phyloP scores from a whole-genome alignment of 2,888 invertebrate species.

The Nymphalis urticae region DNA sequence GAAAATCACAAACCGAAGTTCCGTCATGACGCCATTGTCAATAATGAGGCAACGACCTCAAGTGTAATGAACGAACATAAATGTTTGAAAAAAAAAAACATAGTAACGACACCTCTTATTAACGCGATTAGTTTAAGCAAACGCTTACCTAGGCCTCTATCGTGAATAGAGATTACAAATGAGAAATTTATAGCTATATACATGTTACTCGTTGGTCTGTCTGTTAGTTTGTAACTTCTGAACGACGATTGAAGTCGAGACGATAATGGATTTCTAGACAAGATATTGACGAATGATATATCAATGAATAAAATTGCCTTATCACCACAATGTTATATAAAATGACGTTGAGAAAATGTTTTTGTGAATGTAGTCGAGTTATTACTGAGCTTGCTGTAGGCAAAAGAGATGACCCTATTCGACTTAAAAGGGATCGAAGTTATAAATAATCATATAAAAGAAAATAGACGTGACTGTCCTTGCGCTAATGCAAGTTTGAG shows the following conservation, averaged over 20 bases:
- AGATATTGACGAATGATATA: too few species aligned
- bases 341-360: too few species aligned
- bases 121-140: slow-evolving; percentile 15
- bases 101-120: slow-evolving; percentile 13
- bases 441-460: slow-evolving; percentile 20
- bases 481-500: slow-evolving; percentile 31
- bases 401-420: slow-evolving; percentile 14
- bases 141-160: background rate
- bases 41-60: slow-evolving; percentile 27
- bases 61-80: slow-evolving; percentile 20
- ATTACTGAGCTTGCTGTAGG: too few species aligned
- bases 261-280: too few species aligned
- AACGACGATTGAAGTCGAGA: too few species aligned
- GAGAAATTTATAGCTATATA: background rate
- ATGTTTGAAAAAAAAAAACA: slow-evolving; percentile 12
- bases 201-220: background rate
- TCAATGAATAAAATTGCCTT: too few species aligned
- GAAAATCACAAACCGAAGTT: slow-evolving; percentile 26
- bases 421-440: slow-evolving; percentile 14
- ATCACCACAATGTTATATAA: too few species aligned
- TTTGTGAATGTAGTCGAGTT: too few species aligned
- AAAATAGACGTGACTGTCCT: slow-evolving; percentile 24
- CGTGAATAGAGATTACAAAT: background rate
- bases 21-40: slow-evolving; percentile 26
- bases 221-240: too few species aligned